Percentiles rank a stretch among this genome's conserved stretches.
These are phyloP conservation scores for Grammomys dolichurus DNA, from an alignment of 2,113 vertebrate species.

Conservation along the genomic window DNA sequence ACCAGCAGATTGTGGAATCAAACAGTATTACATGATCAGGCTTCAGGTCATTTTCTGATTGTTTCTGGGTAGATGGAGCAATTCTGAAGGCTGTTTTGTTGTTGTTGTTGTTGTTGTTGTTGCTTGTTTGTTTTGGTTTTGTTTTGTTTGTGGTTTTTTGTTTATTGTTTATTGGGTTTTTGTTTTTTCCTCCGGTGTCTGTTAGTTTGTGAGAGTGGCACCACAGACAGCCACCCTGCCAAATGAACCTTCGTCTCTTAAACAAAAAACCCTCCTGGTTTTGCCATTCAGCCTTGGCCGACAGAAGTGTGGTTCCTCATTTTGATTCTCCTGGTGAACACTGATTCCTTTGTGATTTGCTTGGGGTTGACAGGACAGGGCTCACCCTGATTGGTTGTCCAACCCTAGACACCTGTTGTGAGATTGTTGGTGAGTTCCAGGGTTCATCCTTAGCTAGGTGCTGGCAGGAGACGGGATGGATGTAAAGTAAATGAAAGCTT, in stretches of 20 bases:
- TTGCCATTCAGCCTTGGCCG: slow-evolving; percentile 62
- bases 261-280: slow-evolving; percentile 75
- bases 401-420: slow-evolving; percentile 23
- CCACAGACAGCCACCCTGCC: slow-evolving; percentile 68
- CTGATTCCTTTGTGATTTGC: slow-evolving; percentile 78
- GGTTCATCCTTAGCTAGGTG: background rate
- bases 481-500: background rate
- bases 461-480: slow-evolving; percentile 28
- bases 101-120: background rate
- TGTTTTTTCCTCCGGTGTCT: slow-evolving; percentile 35
- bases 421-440: slow-evolving; percentile 30
- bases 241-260: slow-evolving; percentile 67
- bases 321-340: slow-evolving; percentile 79
- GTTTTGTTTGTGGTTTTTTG: background rate
- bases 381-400: slow-evolving; percentile 49
- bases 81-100: slow-evolving; percentile 28
- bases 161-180: background rate
- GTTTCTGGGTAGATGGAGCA: slow-evolving; percentile 22
- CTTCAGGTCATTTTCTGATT: slow-evolving; percentile 18
- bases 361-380: slow-evolving; percentile 52
- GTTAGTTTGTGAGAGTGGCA: slow-evolving; percentile 69
- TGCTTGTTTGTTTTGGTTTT: background rate
- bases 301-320: slow-evolving; percentile 81
- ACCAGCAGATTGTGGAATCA: slow-evolving; percentile 35
- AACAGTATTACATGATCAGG: background rate